Evolutionary conservation across 2,113 vertebrate genomes (phyloP), one percentile per base, ranked within the genome.

Genomic region (Orientallactaga bullata): DNA sequence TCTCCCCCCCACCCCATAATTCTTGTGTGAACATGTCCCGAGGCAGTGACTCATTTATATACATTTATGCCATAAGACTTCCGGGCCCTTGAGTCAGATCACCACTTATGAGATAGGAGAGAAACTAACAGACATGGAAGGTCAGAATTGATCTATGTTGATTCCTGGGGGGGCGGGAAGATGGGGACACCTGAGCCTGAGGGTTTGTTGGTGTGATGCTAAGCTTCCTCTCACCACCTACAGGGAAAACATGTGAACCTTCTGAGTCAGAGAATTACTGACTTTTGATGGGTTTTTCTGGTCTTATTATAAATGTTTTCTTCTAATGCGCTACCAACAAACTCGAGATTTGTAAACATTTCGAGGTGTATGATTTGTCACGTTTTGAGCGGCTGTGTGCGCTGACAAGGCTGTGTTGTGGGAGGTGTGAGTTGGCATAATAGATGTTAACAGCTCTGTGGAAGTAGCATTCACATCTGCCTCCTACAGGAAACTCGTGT

Each of bases 271-370:
- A 89, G 55, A 95, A 95, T 88, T 30, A 81, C 2, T 28, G 86
- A 18, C 0, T 95, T 96, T 87, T 84, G 47, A 87, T 95, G 84
- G 60, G 24, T 93, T 97, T 51, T 79, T 96, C 5, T 92, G 47
- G 82, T 39, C 47, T 80, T 32, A 89, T 89, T 51, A 13, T 96
- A 91, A 96, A 85, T 80, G 65, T 86, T 95, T 95, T 93, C 88
- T 51, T 74, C 21, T 92, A 77, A 35, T 88, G 13, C 60, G 47
- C 71, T 95, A 71, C 60, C 82, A 90, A 78, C 84, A 93, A 47
- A 65, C 61, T 82, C 76, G 47, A 51, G 66, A 73, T 84, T 93
- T 90, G 78, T 92, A 93, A 89, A 81, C 72, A 87, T 86, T 78
- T 77, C 47, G 78, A 85, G 60, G 30, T 58, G 15, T 8, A 7